These are phyloP conservation scores for Eolophus roseicapilla DNA, from an alignment of 2,113 vertebrate genomes.

Conservation along the genomic window DNA sequence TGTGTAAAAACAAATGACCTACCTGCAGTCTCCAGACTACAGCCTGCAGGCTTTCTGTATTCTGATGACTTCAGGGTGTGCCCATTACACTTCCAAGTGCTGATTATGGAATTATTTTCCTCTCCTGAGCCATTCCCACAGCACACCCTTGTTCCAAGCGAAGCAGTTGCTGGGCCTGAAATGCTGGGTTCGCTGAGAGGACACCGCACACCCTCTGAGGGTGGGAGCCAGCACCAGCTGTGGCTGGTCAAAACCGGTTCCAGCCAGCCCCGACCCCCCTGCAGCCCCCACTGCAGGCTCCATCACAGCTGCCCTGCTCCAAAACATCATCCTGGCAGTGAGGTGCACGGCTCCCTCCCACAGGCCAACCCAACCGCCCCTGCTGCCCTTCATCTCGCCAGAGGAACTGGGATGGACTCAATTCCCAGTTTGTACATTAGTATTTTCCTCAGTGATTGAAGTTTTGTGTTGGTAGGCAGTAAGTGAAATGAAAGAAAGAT, in stretches of 20 bases:
- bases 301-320: no score
- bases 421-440: fast-evolving
- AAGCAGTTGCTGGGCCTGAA: not conserved
- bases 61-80: fast-evolving
- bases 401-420: not conserved
- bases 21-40: not conserved
- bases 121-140: no score
- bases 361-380: fast-evolving
- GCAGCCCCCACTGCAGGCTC: fast-evolving
- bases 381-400: fast-evolving
- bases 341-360: fast-evolving
- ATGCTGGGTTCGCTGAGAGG: not conserved
- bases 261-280: fast-evolving
- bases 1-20: not conserved
- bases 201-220: fast-evolving
- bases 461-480: not conserved
- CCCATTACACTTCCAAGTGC: no score
- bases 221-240: fast-evolving
- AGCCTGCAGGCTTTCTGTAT: not conserved
- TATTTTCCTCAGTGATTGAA: not conserved
- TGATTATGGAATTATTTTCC: not conserved
- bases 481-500: not conserved
- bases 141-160: not conserved
- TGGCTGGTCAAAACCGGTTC: fast-evolving
- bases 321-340: fast-evolving